phyloP scores from a whole-genome alignment of 1,140 invertebrate species.

The Bombus confusus region DNA sequence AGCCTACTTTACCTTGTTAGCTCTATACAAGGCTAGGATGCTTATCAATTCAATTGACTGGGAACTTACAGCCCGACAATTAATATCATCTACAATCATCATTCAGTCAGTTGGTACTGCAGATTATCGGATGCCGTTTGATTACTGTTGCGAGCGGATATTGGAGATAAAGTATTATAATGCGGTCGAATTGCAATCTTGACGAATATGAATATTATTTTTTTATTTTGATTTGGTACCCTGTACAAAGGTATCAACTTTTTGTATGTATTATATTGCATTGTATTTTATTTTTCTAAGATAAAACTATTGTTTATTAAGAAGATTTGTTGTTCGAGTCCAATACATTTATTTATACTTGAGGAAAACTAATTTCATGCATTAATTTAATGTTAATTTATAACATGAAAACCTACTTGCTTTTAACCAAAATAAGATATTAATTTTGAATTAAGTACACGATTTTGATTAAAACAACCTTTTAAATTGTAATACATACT shows the following conservation, averaged over 20 bases:
- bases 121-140: slow-evolving; percentile 36
- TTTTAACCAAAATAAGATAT: background rate
- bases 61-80: slow-evolving; percentile 39
- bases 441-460: background rate
- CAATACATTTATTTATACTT: slow-evolving; percentile 15
- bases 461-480: background rate
- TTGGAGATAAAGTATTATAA: slow-evolving; percentile 60
- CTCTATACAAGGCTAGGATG: slow-evolving; percentile 52
- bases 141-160: slow-evolving; percentile 37
- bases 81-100: slow-evolving; percentile 50
- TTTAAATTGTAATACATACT: background rate
- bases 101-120: slow-evolving; percentile 38
- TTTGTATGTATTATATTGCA: slow-evolving; percentile 21
- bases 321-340: slow-evolving; percentile 17
- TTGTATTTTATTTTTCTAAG: slow-evolving; percentile 42
- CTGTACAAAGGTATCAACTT: background rate
- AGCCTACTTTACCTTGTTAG: slow-evolving; percentile 49
- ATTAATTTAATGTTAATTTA: slow-evolving; percentile 23
- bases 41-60: slow-evolving; percentile 46
- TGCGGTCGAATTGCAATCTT: slow-evolving; percentile 20
- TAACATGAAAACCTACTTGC: background rate
- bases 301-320: slow-evolving; percentile 23
- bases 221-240: slow-evolving; percentile 38
- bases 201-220: slow-evolving; percentile 31
- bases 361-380: background rate